phyloP scores from a whole-genome alignment of 2,888 invertebrate genomes.

The Xestia ashworthii region DNA sequence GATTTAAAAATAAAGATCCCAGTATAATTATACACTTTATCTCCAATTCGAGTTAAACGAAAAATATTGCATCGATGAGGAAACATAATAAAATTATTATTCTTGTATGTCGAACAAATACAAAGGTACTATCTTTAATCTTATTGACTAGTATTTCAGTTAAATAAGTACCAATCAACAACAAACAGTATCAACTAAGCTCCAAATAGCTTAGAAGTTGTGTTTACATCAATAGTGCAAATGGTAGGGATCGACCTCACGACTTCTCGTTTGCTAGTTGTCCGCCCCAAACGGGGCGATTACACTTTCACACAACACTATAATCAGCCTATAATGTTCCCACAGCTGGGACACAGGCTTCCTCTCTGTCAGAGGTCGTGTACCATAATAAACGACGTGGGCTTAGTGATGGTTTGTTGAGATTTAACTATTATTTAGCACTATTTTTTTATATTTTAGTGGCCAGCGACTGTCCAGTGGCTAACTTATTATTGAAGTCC shows the following conservation, averaged over 20 bases:
- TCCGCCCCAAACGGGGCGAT: background rate
- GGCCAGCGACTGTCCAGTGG: too few relatives aligned
- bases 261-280: slow-evolving; percentile 15
- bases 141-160: background rate
- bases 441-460: too few relatives aligned
- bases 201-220: slow-evolving; percentile 22
- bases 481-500: too few relatives aligned
- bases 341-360: background rate
- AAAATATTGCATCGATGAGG: background rate
- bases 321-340: background rate
- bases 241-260: slow-evolving; percentile 25
- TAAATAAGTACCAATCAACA: background rate
- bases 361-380: background rate
- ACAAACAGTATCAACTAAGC: background rate
- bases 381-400: background rate
- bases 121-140: background rate
- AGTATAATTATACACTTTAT: background rate
- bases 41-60: background rate
- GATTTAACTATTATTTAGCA: background rate
- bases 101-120: background rate
- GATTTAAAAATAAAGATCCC: background rate
- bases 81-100: background rate
- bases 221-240: slow-evolving; percentile 18
- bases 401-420: background rate
- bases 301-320: slow-evolving; percentile 1